Evolutionary conservation across 2,797 vertebrate species (phyloP), one percentile per base, ranked within the genome.

Genomic region (Tachyglossus aculeatus): DNA sequence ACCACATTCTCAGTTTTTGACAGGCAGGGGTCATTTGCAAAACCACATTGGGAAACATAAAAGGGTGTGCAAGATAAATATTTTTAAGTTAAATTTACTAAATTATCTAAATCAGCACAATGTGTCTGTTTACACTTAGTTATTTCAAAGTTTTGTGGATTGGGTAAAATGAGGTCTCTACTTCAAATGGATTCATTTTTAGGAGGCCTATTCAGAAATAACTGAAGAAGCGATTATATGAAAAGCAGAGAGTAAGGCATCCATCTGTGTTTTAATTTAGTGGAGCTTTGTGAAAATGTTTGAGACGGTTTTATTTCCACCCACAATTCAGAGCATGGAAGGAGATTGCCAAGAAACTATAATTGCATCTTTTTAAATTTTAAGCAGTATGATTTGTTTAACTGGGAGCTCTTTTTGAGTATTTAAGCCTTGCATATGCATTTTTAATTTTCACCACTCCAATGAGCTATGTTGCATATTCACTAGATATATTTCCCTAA

Each of bases 401-500:
- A 83, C 61, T 86, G 58, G 82, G 67, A 78, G 57, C 39, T 86
- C 70, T 84, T 83, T 89, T 86, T 74, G 70, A 86, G 56, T 71
- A 52, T 50, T 87, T 84, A 82, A 82, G 33, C 8, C 25, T 84
- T 59, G 39, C 24, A 38, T 74, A 83, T 86, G 55, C 59, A 86
- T 86, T 85, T 90, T 89, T 86, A 88, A 89, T 86, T 91, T 67
- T 45, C 50, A 24, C 77, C 82, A 36, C 55, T 75, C 45, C 61
- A 69, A 8, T 76, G 63, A 67, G 64, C 67, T 77, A 47, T 63
- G 21, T 38, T 79, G 19, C 40, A 52, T 65, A 71, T 50, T 41
- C 73, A 18, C 67, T 77, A 37, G 82, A 55, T 39, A 83, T 52
- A 56, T 3, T 58, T 33, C 69, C 43, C 11, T 52, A 22, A 60